A percentile compares a stretch with the other conserved stretches of the same genome.
phyloP scores from a whole-genome alignment of 2,888 invertebrate species.

The Schrankia costaestrigalis region DNA sequence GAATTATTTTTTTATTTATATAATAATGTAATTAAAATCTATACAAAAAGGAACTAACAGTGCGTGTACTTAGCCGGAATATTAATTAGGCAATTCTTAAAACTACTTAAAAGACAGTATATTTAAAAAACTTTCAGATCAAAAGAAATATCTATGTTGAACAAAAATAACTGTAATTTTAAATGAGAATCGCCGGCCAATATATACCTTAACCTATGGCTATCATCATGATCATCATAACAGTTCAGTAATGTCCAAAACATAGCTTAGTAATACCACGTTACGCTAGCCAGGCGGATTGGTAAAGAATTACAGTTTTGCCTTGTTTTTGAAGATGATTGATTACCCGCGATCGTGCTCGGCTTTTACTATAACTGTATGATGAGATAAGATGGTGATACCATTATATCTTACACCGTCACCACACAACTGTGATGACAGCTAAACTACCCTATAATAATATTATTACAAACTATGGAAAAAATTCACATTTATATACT shows the following conservation, averaged over 20 bases:
- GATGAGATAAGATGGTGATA: no score
- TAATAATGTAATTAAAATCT: constrained; percentile 49
- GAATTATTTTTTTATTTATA: constrained; percentile 44
- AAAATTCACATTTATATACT: constrained; percentile 54
- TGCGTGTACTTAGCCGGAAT: constrained; percentile 64
- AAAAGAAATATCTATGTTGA: constrained; percentile 16
- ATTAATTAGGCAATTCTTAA: constrained; percentile 49
- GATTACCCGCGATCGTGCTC: no score
- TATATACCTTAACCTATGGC: constrained; percentile 28
- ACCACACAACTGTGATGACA: no score
- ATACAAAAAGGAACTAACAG: constrained; percentile 76
- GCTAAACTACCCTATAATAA: constrained; percentile 38
- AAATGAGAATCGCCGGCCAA: constrained; percentile 32
- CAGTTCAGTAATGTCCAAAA: no score
- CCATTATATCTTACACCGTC: no score
- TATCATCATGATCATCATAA: no score
- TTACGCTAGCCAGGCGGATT: no score
- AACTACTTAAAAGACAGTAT: constrained; percentile 42
- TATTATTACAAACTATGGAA: constrained; percentile 64
- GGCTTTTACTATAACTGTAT: no score
- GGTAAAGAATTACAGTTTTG: no score
- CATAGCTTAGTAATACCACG: no score
- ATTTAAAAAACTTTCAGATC: constrained; percentile 17
- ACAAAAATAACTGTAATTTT: constrained; percentile 5
- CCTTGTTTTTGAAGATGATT: no score